phyloP scores from a whole-genome alignment of 2,113 vertebrate genomes.

The Centrocercus urophasianus region DNA sequence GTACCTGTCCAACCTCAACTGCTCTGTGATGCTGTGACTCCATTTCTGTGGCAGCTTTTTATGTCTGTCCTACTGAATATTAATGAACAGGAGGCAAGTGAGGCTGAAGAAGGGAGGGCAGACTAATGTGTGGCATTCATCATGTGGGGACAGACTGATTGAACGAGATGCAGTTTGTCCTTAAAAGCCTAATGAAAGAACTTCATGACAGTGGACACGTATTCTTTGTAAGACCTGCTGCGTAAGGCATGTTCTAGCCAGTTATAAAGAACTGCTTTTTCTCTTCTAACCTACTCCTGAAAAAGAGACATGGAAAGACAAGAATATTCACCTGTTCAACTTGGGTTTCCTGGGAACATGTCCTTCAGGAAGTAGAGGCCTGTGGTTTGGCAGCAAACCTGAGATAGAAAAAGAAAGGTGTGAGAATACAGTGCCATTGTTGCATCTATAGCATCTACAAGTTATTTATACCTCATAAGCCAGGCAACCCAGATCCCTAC shows the following conservation, averaged over 20 bases:
- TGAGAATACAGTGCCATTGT: not conserved
- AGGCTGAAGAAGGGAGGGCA: not conserved
- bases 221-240: not conserved
- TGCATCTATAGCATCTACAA: not conserved
- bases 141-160: not conserved
- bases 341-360: constrained; percentile 79
- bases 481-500: not conserved
- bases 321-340: constrained; percentile 87
- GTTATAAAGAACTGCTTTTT: not conserved
- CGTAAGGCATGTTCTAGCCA: not conserved
- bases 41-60: not conserved
- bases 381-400: constrained; percentile 98
- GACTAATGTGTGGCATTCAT: not conserved
- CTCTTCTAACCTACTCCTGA: not conserved
- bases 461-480: not conserved
- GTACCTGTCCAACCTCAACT: not conserved
- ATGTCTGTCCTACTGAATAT: not conserved
- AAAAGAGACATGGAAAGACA: not conserved
- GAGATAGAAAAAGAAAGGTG: constrained; percentile 17
- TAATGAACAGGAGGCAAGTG: not conserved
- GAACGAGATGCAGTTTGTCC: not conserved
- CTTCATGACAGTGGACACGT: not conserved
- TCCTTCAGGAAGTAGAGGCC: constrained; percentile 87
- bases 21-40: not conserved
- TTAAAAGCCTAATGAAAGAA: not conserved